Evolutionary conservation across 2,113 vertebrate genomes (phyloP).

Genomic region (Corythoichthys intestinalis): DNA sequence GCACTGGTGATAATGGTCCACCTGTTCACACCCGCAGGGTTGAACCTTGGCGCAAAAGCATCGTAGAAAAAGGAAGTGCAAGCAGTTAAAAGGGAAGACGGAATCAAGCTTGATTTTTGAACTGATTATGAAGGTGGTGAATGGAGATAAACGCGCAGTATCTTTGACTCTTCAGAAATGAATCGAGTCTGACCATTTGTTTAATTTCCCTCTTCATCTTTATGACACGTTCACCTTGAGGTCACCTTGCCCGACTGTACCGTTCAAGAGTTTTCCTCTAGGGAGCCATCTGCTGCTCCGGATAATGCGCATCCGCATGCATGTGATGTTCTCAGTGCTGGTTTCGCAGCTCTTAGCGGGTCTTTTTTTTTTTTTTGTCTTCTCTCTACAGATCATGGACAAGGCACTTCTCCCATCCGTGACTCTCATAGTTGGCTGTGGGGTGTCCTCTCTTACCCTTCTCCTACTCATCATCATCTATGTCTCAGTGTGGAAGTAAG

Average conservation of each 20-base stretch:
- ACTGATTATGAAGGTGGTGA: not conserved
- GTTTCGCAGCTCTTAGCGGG: constrained; percentile 34
- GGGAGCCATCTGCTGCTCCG: constrained; percentile 59
- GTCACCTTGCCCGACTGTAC: constrained; percentile 75
- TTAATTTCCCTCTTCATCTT: constrained; percentile 57
- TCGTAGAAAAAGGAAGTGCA: constrained; percentile 8
- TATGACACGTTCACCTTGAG: constrained; percentile 68
- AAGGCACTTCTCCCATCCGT: constrained; percentile 90
- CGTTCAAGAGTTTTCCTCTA: constrained; percentile 55
- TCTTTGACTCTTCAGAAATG: constrained; percentile 44
- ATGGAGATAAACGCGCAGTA: constrained; percentile 29
- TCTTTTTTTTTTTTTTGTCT: constrained; percentile 39
- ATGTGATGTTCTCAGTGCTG: constrained; percentile 11
- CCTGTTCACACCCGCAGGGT: constrained; percentile 53
- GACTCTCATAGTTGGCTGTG: constrained; percentile 96
- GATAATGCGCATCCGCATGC: constrained; percentile 43
- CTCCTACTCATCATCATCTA: constrained; percentile 98
- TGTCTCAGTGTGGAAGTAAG: constrained; percentile 98
- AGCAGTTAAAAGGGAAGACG: not conserved
- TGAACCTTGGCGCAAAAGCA: constrained; percentile 15
- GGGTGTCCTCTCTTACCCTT: constrained; percentile 94
- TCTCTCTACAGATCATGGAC: constrained; percentile 86
- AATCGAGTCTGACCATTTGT: constrained; percentile 48
- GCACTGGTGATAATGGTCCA: constrained; percentile 66
- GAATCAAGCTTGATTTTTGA: constrained; percentile 1